phyloP scores from a whole-genome alignment of 1,140 invertebrate genomes.

The Bombyx mandarina region DNA sequence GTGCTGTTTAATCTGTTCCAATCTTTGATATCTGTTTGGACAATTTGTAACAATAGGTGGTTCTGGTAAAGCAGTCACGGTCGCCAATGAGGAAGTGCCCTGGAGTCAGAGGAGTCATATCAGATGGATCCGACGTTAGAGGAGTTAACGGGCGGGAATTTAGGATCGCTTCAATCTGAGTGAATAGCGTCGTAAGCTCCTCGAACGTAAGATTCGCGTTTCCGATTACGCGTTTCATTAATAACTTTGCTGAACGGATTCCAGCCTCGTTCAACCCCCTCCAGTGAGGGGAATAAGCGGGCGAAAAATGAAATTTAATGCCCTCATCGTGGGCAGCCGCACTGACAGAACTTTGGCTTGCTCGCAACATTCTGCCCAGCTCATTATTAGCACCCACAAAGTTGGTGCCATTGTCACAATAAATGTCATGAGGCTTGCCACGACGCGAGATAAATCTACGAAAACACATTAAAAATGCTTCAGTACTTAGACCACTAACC shows the following conservation, averaged over 20 bases:
- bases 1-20: not conserved
- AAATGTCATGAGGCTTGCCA: slow-evolving; percentile 2
- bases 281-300: slow-evolving; percentile 7
- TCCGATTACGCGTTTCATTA: slow-evolving; percentile 6
- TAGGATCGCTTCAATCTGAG: slow-evolving; percentile 1
- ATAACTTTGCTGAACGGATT: slow-evolving; percentile 3
- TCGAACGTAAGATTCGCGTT: slow-evolving; percentile 4
- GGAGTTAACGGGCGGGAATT: slow-evolving; percentile 4
- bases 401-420: slow-evolving; percentile 5
- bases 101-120: not conserved
- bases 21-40: not conserved
- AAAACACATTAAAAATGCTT: not conserved
- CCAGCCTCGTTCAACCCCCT: slow-evolving; percentile 2
- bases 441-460: slow-evolving; percentile 1
- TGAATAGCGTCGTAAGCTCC: slow-evolving; percentile 4
- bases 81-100: slow-evolving; percentile 5
- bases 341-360: not conserved
- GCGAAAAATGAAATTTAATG: slow-evolving; percentile 6
- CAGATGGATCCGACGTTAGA: not conserved
- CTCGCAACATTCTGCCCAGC: slow-evolving; percentile 1
- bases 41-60: not conserved
- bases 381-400: slow-evolving; percentile 5
- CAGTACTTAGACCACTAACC: not conserved
- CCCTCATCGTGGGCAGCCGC: not conserved
- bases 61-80: slow-evolving; percentile 1